Evolutionary conservation across 2,797 vertebrate genomes (phyloP).

Genomic region (Orestias chungarensis): DNA sequence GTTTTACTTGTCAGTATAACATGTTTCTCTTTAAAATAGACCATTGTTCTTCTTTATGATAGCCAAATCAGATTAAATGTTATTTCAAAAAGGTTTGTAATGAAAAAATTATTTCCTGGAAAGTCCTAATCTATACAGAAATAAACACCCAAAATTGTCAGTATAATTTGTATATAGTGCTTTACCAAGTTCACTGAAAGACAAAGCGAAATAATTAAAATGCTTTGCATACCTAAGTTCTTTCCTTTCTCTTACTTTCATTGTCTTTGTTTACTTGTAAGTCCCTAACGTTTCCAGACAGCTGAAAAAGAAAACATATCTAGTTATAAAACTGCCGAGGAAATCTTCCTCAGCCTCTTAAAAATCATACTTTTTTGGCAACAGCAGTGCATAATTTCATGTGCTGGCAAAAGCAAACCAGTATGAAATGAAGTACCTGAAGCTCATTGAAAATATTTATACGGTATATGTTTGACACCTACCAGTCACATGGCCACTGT

Average conservation of each 20-base stretch:
- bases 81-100: neutral
- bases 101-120: neutral
- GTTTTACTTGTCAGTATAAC: neutral
- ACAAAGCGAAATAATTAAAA: neutral
- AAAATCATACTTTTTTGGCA: conserved; percentile 36
- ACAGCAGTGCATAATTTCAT: conserved; percentile 23
- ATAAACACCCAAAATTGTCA: neutral
- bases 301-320: neutral
- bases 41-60: too few relatives aligned
- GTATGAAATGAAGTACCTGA: conserved; percentile 39
- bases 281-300: neutral
- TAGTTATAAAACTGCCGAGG: conserved; percentile 18
- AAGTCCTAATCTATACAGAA: neutral
- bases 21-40: neutral
- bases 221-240: neutral
- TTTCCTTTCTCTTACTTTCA: neutral
- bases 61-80: neutral
- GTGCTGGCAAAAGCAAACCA: conserved; percentile 23
- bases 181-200: neutral
- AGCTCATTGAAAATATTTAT: conserved; percentile 41
- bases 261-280: neutral
- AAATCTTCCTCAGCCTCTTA: conserved; percentile 27
- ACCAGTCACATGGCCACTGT: conserved; percentile 46
- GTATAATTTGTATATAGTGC: neutral
- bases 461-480: conserved; percentile 32